Conservation (phyloP, 2,797 vertebrate species). For the Coendou prehensilis region DNA sequence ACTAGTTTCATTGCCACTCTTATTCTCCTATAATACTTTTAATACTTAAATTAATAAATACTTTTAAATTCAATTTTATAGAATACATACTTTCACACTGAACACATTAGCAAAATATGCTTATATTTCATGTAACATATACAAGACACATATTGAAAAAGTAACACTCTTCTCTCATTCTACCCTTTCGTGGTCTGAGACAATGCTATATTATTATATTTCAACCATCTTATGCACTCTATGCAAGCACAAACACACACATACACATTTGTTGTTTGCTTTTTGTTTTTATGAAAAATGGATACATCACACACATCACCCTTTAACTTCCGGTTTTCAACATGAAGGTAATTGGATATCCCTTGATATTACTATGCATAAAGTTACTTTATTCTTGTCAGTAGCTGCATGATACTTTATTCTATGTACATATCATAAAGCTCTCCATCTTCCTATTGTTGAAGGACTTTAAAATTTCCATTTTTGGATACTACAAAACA, state of each 20-base stretch:
- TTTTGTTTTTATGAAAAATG: neutral
- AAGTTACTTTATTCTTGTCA: neutral
- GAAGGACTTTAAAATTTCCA: neutral
- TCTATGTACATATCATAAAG: neutral
- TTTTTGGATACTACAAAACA: neutral
- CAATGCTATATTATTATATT: neutral
- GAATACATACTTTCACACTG: neutral
- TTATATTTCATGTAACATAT: neutral
- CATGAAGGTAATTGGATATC: neutral
- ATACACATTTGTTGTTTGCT: neutral
- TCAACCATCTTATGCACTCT: neutral
- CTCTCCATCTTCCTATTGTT: neutral
- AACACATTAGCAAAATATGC: neutral
- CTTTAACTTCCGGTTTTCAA: constrained; percentile 33
- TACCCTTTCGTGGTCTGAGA: neutral
- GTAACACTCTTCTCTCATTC: neutral
- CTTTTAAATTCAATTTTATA: constrained; percentile 36
- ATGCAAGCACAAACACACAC: neutral
- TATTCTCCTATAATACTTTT: neutral
- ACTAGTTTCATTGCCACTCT: constrained; percentile 10
- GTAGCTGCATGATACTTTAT: neutral
- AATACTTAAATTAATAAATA: neutral
- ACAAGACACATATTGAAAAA: neutral
- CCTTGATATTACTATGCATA: neutral
- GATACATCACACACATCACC: neutral